Evolutionary conservation across 2,113 vertebrate genomes (phyloP), one percentile per base, ranked within the genome.

Genomic region (Okapia johnstoni): DNA sequence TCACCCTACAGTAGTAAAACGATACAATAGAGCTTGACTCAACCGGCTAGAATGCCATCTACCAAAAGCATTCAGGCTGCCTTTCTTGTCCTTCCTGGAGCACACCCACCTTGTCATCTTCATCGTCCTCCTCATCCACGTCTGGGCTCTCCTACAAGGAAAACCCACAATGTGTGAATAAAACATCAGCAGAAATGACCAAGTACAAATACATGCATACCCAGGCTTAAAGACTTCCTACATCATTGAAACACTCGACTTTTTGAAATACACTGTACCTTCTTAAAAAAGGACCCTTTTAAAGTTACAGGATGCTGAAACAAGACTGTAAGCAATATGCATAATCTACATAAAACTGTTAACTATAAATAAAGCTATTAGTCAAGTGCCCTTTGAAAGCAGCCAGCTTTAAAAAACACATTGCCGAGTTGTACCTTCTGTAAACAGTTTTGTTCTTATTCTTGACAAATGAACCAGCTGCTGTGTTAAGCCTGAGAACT

Each of bases 51-150:
- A 23, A 54, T 6, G 4, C 25, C 19, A 3, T 5, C 12, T 77
- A 40, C 26, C 10, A 40, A 2, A 5, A 7, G 14, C 3, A 12
- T 21, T 7, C 9, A 30, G 0, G 5, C 54, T 23, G 2, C 21
- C 13, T 16, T 40, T 15, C 21, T 2, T 19, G 43, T 33, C 13
- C 40, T 55, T 9, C 1, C 43, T 36, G 26, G 4, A 4, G 21
- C 6, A 96, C 60, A 98, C 98, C 98, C 99, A 99, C 99, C 99
- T 99, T 99, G 97, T 99, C 99, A 73, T 99, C 99, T 28, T 99
- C 99, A 52, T 99, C 99, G 7, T 99, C 99, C 0, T 99, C 99
- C 15, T 99, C 99, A 70, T 99, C 99, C 90, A 99, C 79, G 89
- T 99, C 99, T 96, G 99, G 99, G 98, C 98, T 99, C 57, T 99